A percentile compares a stretch with the other conserved stretches of the same genome.
Evolutionary conservation across 2,113 vertebrate species (phyloP).

Genomic region (Podilymbus podiceps): DNA sequence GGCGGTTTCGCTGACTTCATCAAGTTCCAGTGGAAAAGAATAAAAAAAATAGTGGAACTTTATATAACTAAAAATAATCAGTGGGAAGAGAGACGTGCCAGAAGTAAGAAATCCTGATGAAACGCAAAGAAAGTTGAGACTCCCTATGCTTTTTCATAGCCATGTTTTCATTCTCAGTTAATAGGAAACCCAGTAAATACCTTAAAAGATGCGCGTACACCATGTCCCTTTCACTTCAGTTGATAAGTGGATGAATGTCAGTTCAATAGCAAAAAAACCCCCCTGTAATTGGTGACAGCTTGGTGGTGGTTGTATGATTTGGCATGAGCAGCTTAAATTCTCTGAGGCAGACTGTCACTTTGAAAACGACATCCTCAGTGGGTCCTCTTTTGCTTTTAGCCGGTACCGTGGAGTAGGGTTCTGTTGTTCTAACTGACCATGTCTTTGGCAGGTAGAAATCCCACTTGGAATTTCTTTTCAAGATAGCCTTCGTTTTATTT

Average conservation of each 20-base stretch:
- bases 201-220: neutral
- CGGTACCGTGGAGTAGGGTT: neutral
- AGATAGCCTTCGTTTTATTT: neutral
- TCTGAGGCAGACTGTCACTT: neutral
- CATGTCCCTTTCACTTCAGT: neutral
- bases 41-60: neutral
- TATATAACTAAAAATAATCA: neutral
- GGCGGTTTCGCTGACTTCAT: neutral
- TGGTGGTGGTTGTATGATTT: neutral
- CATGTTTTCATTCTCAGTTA: neutral
- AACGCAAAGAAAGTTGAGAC: neutral
- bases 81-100: neutral
- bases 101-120: neutral
- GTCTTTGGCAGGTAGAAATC: neutral
- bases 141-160: neutral
- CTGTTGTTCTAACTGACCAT: rapidly evolving
- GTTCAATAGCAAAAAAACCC: neutral
- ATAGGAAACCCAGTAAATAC: neutral
- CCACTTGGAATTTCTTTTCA: neutral
- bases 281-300: neutral
- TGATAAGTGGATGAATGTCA: neutral
- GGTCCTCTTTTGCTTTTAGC: neutral
- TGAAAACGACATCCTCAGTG: neutral
- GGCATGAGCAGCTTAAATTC: neutral
- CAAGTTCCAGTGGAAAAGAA: neutral